Evolutionary conservation across 2,797 vertebrate species (phyloP).

Genomic region (Periparus ater): DNA sequence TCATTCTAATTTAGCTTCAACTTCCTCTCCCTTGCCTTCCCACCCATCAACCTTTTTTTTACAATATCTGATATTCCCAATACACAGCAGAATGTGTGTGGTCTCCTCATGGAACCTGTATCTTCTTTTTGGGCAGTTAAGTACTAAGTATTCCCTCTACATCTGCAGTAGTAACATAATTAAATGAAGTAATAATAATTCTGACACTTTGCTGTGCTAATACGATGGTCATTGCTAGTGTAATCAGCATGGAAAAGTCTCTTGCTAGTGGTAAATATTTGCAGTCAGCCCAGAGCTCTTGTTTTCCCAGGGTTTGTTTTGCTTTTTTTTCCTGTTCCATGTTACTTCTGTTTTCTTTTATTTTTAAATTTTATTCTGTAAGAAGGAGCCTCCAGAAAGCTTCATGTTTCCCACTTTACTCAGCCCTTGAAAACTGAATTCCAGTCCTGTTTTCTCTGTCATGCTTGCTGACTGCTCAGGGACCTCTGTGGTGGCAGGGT

Average conservation of each 20-base stretch:
- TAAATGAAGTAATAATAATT: slow-evolving; percentile 7
- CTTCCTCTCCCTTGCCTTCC: neutral
- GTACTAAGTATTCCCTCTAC: neutral
- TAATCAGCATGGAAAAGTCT: neutral
- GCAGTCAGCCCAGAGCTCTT: neutral
- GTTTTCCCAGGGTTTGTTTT: neutral
- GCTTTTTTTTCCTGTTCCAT: neutral
- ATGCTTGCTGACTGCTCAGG: neutral
- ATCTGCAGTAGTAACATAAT: neutral
- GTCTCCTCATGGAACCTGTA: neutral
- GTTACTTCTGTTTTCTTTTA: neutral
- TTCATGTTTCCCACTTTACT: neutral
- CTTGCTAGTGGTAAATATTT: neutral
- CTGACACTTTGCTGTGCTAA: neutral
- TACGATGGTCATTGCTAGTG: neutral
- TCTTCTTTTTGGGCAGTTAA: neutral
- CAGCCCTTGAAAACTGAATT: neutral
- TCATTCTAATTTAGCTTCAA: neutral
- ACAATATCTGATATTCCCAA: neutral
- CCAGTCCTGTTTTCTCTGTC: neutral
- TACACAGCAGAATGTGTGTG: neutral
- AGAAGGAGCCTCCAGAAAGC: neutral
- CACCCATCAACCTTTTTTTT: neutral
- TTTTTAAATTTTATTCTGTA: neutral
- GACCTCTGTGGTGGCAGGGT: neutral